These are phyloP conservation scores for Microtus richardsoni DNA, from an alignment of 2,113 vertebrate genomes.

Conservation along the genomic window DNA sequence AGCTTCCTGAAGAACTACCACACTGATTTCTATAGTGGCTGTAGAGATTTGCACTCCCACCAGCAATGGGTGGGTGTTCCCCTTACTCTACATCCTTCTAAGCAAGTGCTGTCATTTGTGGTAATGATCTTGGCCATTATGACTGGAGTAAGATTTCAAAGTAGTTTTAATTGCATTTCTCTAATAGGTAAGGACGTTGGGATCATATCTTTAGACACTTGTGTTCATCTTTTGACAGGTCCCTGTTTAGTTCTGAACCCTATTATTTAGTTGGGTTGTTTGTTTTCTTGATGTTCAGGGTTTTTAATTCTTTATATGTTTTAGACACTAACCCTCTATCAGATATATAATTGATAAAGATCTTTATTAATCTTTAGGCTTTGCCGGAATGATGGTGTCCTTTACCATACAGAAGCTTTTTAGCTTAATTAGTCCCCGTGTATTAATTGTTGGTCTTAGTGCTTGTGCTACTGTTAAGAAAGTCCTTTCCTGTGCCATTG, in stretches of 20 bases:
- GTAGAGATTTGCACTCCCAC: background rate
- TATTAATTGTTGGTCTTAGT: background rate
- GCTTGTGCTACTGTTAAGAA: background rate
- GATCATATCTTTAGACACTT: background rate
- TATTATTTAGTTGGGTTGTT: background rate
- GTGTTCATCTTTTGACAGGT: background rate
- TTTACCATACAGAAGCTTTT: background rate
- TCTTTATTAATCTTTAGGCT: background rate
- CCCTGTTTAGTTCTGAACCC: background rate
- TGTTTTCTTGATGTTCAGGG: background rate
- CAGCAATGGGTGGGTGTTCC: background rate
- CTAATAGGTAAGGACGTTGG: background rate
- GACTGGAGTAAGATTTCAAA: background rate
- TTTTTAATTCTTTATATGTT: background rate
- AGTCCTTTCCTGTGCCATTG: background rate
- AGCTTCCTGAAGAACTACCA: background rate
- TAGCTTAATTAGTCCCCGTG: background rate
- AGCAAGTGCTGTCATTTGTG: background rate
- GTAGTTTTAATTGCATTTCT: background rate
- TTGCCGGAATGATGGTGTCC: background rate
- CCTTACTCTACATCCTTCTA: background rate
- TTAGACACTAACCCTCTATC: background rate
- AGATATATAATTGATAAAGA: background rate
- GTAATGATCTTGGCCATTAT: background rate
- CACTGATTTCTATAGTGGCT: background rate